Percentiles rank a stretch among this genome's conserved stretches.
Evolutionary conservation across 2,113 vertebrate species (phyloP).

Genomic region (Empidonax alnorum): DNA sequence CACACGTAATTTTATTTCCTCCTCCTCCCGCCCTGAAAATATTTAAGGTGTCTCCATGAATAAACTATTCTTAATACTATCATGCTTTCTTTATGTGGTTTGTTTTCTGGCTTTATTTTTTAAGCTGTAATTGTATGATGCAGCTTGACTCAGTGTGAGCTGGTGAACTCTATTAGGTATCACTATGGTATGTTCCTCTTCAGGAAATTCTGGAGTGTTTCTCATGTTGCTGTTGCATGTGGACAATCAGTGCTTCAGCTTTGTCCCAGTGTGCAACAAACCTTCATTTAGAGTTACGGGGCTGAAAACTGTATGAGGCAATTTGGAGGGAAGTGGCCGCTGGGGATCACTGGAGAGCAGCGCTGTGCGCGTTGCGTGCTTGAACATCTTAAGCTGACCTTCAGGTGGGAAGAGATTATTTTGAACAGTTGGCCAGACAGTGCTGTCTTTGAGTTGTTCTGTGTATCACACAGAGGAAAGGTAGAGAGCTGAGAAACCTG

Average conservation of each 20-base stretch:
- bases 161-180: background rate
- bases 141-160: background rate
- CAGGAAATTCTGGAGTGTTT: background rate
- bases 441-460: background rate
- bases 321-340: background rate
- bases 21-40: background rate
- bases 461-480: background rate
- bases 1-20: background rate
- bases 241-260: background rate
- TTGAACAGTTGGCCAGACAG: background rate
- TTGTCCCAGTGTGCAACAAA: background rate
- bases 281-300: background rate
- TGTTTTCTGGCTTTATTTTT: background rate
- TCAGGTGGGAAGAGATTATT: background rate
- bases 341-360: background rate
- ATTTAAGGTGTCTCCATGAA: background rate
- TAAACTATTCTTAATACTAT: background rate
- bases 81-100: background rate
- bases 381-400: background rate
- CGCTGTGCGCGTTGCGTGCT: accelerated
- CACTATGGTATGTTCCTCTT: background rate
- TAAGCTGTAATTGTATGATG: background rate
- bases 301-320: background rate
- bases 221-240: background rate
- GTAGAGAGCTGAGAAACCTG: background rate